Conservation (phyloP, 2,113 vertebrate species). For the Bungarus multicinctus region DNA sequence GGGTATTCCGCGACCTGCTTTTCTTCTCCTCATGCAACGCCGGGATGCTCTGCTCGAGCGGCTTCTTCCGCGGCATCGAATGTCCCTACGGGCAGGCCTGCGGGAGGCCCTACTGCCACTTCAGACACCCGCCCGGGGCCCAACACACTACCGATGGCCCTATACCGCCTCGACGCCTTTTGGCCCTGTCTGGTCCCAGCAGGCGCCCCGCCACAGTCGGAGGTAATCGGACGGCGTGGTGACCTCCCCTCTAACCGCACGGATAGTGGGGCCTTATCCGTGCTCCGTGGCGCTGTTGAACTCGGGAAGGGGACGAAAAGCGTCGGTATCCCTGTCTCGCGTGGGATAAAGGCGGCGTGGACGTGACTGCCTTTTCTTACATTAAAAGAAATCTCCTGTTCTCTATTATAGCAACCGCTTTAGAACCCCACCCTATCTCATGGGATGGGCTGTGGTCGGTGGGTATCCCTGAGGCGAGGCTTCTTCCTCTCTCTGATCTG, state of each 20-base stretch:
- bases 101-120: constrained; percentile 88
- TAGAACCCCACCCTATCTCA: neutral
- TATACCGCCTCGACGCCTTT: neutral
- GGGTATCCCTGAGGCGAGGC: neutral
- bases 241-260: neutral
- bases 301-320: neutral
- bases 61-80: constrained; percentile 89
- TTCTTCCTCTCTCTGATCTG: neutral
- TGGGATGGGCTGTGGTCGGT: neutral
- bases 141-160: neutral
- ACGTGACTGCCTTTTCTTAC: neutral
- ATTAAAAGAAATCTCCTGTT: neutral
- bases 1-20: neutral
- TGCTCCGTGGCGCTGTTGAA: neutral
- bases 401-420: neutral
- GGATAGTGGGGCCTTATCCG: too few species aligned
- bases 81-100: constrained; percentile 78
- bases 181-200: neutral
- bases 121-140: constrained; percentile 73
- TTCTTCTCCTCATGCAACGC: neutral
- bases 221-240: neutral
- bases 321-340: neutral
- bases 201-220: neutral
- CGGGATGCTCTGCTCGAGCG: constrained; percentile 84
- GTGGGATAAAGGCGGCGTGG: neutral